Conservation (phyloP, 2,888 invertebrate genomes). For the Bimastos eiseni region DNA sequence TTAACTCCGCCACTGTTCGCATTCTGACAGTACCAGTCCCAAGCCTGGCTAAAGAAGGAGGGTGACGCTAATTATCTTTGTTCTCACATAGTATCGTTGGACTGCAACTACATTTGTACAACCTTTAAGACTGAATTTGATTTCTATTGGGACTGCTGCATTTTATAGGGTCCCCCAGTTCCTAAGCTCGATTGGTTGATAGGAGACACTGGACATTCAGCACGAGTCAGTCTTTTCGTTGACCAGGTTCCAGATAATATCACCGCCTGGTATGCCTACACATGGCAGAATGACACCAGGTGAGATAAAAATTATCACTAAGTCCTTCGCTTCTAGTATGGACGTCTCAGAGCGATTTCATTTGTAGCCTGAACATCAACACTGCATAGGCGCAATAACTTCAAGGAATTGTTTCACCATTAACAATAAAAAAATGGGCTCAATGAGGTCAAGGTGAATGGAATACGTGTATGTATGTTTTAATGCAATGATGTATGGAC, state of each 20-base stretch:
- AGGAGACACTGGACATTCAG: neutral
- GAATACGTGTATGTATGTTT: neutral
- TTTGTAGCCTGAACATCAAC: neutral
- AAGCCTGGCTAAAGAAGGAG: too few species aligned
- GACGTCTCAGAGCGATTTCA: too few species aligned
- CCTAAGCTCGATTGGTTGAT: neutral
- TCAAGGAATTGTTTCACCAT: too few species aligned
- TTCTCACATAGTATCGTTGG: too few species aligned
- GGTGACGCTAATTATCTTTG: too few species aligned
- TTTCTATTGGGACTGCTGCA: neutral
- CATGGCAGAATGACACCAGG: conserved; percentile 26
- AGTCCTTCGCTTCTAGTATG: too few species aligned
- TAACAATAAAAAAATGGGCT: neutral
- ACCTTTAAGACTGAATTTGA: neutral
- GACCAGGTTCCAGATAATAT: neutral
- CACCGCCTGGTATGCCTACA: conserved; percentile 22
- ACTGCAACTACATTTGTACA: too few species aligned
- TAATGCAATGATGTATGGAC: too few species aligned
- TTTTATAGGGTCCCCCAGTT: neutral
- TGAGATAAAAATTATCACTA: neutral
- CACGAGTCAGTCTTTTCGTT: neutral
- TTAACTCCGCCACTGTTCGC: too few species aligned
- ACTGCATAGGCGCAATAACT: neutral
- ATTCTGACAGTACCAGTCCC: too few species aligned
- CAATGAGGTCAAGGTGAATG: neutral